A percentile compares a stretch with the other conserved stretches of the same genome.
phyloP scores from a whole-genome alignment of 1,140 invertebrate species.

The Palaemon carinicauda region DNA sequence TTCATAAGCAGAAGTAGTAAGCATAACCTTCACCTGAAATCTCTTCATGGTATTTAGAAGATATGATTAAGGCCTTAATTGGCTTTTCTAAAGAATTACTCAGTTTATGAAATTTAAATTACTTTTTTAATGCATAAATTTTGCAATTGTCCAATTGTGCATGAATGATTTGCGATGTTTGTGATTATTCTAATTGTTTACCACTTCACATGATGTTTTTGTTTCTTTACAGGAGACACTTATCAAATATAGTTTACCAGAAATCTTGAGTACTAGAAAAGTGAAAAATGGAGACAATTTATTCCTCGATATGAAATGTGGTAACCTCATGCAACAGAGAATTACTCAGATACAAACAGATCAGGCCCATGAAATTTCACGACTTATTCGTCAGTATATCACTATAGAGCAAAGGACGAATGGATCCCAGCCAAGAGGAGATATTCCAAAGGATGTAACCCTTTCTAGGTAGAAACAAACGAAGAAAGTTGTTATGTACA shows the following conservation, averaged over 20 bases:
- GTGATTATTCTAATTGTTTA: not conserved
- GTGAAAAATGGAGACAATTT: constrained; percentile 90
- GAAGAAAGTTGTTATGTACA: not conserved
- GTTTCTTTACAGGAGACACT: constrained; percentile 77
- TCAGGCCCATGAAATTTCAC: constrained; percentile 93
- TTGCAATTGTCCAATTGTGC: too few relatives aligned
- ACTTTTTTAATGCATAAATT: too few relatives aligned
- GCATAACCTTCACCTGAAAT: too few relatives aligned
- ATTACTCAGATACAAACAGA: constrained; percentile 96
- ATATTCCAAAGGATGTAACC: constrained; percentile 52
- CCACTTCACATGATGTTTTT: not conserved
- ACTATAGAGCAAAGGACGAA: constrained; percentile 75
- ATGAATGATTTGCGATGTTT: too few relatives aligned
- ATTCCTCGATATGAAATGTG: constrained; percentile 96
- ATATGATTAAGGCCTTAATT: too few relatives aligned
- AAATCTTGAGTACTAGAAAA: constrained; percentile 95
- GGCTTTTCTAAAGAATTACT: too few relatives aligned
- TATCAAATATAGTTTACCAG: constrained; percentile 89
- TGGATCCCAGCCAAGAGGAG: constrained; percentile 18
- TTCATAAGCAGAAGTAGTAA: too few relatives aligned
- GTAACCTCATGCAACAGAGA: constrained; percentile 93
- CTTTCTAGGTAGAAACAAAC: constrained; percentile 45
- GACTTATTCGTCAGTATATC: constrained; percentile 95
- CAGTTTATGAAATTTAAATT: too few relatives aligned
- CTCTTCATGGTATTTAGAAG: too few relatives aligned